phyloP scores from a whole-genome alignment of 2,888 invertebrate genomes.

The Drosophila rubida region DNA sequence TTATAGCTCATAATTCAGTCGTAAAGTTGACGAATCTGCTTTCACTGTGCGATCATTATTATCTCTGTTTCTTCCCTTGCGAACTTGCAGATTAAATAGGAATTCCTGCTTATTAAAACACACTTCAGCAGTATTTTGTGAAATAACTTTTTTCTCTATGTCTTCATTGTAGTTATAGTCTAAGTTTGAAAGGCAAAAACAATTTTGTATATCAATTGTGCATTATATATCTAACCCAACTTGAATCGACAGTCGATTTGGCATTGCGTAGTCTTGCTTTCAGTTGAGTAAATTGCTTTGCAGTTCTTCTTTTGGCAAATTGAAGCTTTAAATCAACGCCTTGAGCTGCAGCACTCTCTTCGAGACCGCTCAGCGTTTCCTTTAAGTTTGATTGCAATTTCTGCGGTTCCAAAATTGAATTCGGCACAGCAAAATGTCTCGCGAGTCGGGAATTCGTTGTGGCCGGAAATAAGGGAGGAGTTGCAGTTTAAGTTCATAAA shows the following conservation, averaged over 20 bases:
- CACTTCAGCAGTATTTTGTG: neutral
- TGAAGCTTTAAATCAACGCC: conserved; percentile 47
- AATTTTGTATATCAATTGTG: no score
- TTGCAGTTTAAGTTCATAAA: neutral
- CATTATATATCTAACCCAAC: no score
- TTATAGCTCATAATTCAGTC: neutral
- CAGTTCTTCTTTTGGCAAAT: conserved; percentile 33
- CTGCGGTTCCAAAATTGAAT: conserved; percentile 57
- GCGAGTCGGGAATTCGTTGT: conserved; percentile 32
- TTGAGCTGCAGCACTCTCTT: conserved; percentile 2
- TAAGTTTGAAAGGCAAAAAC: no score
- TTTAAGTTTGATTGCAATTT: conserved; percentile 47
- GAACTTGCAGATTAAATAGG: neutral
- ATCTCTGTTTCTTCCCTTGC: neutral
- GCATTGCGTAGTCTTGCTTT: neutral
- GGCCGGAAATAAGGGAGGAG: conserved; percentile 28
- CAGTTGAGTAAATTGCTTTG: conserved; percentile 37
- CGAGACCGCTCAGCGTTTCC: neutral
- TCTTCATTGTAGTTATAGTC: neutral
- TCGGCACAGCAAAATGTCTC: conserved; percentile 48
- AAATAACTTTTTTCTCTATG: neutral
- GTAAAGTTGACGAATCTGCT: neutral
- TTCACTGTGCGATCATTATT: neutral
- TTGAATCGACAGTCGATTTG: no score
- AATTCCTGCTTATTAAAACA: neutral